These are phyloP conservation scores for Pomatostomus ruficeps DNA, from an alignment of 2,113 vertebrate genomes.

Conservation along the genomic window DNA sequence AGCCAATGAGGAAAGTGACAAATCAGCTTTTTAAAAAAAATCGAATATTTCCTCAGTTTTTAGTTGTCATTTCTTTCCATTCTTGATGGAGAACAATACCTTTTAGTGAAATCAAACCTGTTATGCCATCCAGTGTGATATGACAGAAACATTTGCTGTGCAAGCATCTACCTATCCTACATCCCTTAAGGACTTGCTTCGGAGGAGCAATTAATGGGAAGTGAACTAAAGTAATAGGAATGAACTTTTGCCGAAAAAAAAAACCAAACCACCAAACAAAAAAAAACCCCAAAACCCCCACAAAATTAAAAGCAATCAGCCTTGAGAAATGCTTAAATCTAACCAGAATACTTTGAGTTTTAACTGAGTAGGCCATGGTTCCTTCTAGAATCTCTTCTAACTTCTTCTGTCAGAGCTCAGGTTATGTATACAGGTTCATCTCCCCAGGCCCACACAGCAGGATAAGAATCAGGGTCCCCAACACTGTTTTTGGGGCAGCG, in stretches of 20 bases:
- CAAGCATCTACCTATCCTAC: background rate
- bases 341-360: background rate
- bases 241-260: background rate
- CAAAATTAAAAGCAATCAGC: background rate
- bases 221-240: background rate
- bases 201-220: background rate
- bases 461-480: background rate
- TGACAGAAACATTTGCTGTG: background rate
- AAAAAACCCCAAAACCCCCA: no score
- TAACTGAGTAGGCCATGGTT: background rate
- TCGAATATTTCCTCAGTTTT: constrained; percentile 52
- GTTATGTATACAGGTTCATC: background rate
- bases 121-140: constrained; percentile 14
- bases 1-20: constrained; percentile 67
- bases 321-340: background rate
- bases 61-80: background rate
- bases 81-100: background rate
- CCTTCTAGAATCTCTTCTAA: background rate
- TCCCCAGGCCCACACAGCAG: background rate
- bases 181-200: background rate
- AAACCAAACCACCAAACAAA: no score
- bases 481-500: background rate
- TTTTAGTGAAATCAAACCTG: constrained; percentile 28
- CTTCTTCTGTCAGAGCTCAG: background rate
- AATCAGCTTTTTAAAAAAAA: constrained; percentile 49